Conservation (phyloP, 2,113 vertebrate species). For the Rynchops niger region DNA sequence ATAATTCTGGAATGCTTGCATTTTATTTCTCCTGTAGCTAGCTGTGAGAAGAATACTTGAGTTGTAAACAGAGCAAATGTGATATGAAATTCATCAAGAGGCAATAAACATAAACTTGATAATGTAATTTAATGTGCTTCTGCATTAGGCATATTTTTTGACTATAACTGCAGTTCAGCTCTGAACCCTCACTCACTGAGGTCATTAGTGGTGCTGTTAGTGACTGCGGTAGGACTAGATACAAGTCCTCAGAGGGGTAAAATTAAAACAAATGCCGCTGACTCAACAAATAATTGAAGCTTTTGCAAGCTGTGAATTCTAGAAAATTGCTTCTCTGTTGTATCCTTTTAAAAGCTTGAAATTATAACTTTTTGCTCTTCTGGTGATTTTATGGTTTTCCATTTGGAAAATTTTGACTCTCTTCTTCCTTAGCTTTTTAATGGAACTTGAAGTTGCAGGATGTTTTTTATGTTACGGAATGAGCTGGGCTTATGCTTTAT, state of each 20-base stretch:
- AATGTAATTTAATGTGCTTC: neutral
- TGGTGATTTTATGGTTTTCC: neutral
- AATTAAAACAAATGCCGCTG: neutral
- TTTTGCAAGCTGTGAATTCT: neutral
- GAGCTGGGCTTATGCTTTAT: neutral
- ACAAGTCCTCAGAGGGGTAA: neutral
- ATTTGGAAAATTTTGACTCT: neutral
- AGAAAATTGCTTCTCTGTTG: neutral
- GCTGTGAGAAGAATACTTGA: neutral
- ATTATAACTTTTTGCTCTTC: neutral
- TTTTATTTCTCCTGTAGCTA: neutral
- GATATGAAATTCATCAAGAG: neutral
- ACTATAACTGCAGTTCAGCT: neutral
- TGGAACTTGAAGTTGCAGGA: neutral
- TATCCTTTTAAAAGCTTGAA: neutral
- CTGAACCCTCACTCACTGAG: neutral
- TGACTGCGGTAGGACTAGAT: neutral
- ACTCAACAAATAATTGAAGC: neutral
- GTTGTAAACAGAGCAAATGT: neutral
- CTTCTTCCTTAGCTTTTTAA: neutral
- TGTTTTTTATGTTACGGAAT: neutral
- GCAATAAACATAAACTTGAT: neutral
- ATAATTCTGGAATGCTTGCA: neutral
- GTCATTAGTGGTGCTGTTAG: neutral
- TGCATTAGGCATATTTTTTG: neutral